A percentile compares a stretch with the other conserved stretches of the same genome.
phyloP scores from a whole-genome alignment of 2,888 invertebrate genomes.

The Dione juno region DNA sequence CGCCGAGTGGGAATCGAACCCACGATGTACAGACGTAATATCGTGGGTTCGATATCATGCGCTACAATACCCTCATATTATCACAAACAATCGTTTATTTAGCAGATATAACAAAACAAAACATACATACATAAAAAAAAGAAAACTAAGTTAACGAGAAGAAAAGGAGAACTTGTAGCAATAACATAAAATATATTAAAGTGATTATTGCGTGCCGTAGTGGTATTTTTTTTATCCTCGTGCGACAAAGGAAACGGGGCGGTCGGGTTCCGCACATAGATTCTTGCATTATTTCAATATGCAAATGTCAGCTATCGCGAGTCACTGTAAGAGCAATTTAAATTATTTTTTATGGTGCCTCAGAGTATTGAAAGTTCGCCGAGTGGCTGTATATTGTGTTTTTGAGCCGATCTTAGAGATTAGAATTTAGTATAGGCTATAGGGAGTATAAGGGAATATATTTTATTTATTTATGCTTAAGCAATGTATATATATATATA shows the following conservation, averaged over 20 bases:
- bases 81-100: not conserved
- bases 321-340: slow-evolving; percentile 83
- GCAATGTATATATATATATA: not conserved
- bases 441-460: not conserved
- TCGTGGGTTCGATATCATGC: no score
- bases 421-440: slow-evolving; percentile 18
- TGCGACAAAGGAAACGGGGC: slow-evolving; percentile 57
- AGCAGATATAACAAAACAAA: not conserved
- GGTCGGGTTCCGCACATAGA: slow-evolving; percentile 77
- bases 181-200: slow-evolving; percentile 39
- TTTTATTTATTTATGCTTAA: not conserved
- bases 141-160: not conserved
- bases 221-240: slow-evolving; percentile 44
- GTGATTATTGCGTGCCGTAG: slow-evolving; percentile 42
- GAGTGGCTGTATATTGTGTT: slow-evolving; percentile 66
- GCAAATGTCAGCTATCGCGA: slow-evolving; percentile 81
- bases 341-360: slow-evolving; percentile 84
- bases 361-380: slow-evolving; percentile 79
- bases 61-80: no score
- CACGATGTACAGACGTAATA: no score
- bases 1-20: no score
- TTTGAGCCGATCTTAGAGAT: slow-evolving; percentile 62
- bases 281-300: slow-evolving; percentile 84
- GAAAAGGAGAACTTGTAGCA: slow-evolving; percentile 17
- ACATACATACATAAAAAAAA: not conserved